phyloP scores from a whole-genome alignment of 2,113 vertebrate species.

The Tauraco erythrolophus region DNA sequence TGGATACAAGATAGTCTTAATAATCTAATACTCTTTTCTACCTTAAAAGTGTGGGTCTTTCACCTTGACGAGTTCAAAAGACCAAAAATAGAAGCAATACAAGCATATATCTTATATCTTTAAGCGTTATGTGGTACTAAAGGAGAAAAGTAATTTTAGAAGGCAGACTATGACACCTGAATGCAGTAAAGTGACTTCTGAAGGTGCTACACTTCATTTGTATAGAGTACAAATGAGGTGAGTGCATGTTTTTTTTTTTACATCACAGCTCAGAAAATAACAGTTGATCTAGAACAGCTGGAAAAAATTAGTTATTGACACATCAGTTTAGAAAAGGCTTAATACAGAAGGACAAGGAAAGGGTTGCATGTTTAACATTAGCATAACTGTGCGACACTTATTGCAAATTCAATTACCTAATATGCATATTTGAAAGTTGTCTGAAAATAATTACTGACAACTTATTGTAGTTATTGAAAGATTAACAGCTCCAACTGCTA shows the following conservation, averaged over 20 bases:
- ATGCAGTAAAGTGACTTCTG: neutral
- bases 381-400: constrained; percentile 7
- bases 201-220: neutral
- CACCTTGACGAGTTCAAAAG: neutral
- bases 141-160: neutral
- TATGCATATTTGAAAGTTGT: constrained; percentile 33
- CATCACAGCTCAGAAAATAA: neutral
- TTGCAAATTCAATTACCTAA: constrained; percentile 52
- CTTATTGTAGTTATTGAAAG: neutral
- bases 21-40: neutral
- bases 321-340: constrained; percentile 24
- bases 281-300: constrained; percentile 20
- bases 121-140: neutral
- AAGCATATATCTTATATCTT: neutral
- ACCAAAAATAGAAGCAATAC: neutral
- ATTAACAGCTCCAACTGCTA: neutral
- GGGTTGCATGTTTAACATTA: neutral
- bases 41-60: neutral
- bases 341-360: constrained; percentile 34
- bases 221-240: neutral
- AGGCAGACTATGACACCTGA: neutral
- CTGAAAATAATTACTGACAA: neutral
- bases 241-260: neutral
- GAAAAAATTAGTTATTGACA: constrained; percentile 40
- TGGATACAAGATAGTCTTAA: neutral